These are phyloP conservation scores for Galeopterus variegatus DNA, from an alignment of 2,113 vertebrate species.

Conservation along the genomic window DNA sequence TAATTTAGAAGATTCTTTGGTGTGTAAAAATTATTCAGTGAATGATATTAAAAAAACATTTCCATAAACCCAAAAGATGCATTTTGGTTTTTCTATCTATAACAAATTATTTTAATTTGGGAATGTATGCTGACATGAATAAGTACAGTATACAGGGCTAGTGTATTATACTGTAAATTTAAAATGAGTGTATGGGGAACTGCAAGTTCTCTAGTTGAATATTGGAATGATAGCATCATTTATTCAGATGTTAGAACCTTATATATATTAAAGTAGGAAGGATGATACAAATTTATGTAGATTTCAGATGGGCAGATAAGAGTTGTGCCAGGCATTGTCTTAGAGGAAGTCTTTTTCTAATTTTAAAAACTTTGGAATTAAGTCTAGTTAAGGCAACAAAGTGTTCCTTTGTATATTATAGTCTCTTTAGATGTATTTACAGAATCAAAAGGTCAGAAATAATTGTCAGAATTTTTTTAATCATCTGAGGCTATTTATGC, in stretches of 20 bases:
- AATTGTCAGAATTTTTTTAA: slow-evolving; percentile 17
- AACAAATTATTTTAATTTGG: slow-evolving; percentile 81
- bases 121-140: slow-evolving; percentile 25
- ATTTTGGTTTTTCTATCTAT: slow-evolving; percentile 74
- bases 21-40: slow-evolving; percentile 68
- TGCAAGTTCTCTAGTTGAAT: slow-evolving; percentile 37
- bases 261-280: slow-evolving; percentile 28
- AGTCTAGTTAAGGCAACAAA: not conserved
- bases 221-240: slow-evolving; percentile 36
- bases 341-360: slow-evolving; percentile 18
- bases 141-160: not conserved
- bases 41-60: slow-evolving; percentile 79
- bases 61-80: slow-evolving; percentile 63
- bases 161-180: slow-evolving; percentile 48
- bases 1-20: slow-evolving; percentile 80
- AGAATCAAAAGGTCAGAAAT: not conserved
- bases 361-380: slow-evolving; percentile 52
- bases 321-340: not conserved
- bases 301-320: slow-evolving; percentile 15
- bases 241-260: slow-evolving; percentile 27
- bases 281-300: slow-evolving; percentile 26
- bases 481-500: not conserved
- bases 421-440: not conserved
- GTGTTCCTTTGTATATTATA: not conserved
- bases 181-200: slow-evolving; percentile 35